A percentile compares a stretch with the other conserved stretches of the same genome.
Evolutionary conservation across 2,113 vertebrate species (phyloP).

Genomic region (Hemibagrus wyckioides): DNA sequence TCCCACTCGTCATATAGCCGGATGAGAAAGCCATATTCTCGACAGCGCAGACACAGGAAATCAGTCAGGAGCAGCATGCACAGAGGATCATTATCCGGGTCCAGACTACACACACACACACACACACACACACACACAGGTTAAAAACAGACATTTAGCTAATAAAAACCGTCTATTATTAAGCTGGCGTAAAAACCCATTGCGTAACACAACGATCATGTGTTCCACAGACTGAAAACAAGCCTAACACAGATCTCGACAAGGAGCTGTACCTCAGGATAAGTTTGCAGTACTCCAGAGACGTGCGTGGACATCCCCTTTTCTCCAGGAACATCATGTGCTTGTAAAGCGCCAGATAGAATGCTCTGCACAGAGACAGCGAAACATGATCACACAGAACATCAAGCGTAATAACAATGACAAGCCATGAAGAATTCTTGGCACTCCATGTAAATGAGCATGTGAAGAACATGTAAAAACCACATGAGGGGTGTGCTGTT

Average conservation of each 20-base stretch:
- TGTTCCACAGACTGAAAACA: neutral
- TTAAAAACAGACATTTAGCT: neutral
- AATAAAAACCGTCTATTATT: neutral
- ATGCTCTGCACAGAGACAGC: slow-evolving; percentile 76
- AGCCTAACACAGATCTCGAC: neutral
- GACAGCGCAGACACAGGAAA: slow-evolving; percentile 85
- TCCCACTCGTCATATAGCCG: slow-evolving; percentile 92
- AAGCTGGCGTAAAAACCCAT: no score
- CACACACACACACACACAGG: neutral
- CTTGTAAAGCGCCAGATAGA: slow-evolving; percentile 93
- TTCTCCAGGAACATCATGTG: slow-evolving; percentile 96
- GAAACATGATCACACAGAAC: neutral
- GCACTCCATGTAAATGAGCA: no score
- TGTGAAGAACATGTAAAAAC: neutral
- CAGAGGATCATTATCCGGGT: slow-evolving; percentile 90
- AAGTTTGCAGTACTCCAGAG: slow-evolving; percentile 94
- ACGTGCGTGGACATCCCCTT: slow-evolving; percentile 91
- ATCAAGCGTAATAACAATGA: neutral
- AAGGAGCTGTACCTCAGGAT: slow-evolving; percentile 82
- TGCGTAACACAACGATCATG: no score
- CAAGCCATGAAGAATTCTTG: neutral
- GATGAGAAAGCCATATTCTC: slow-evolving; percentile 82
- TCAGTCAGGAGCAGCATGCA: slow-evolving; percentile 91
- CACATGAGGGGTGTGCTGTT: neutral
- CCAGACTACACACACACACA: slow-evolving; percentile 75